Conservation (phyloP, 2,797 vertebrate genomes). For the Esox masquinongy region DNA sequence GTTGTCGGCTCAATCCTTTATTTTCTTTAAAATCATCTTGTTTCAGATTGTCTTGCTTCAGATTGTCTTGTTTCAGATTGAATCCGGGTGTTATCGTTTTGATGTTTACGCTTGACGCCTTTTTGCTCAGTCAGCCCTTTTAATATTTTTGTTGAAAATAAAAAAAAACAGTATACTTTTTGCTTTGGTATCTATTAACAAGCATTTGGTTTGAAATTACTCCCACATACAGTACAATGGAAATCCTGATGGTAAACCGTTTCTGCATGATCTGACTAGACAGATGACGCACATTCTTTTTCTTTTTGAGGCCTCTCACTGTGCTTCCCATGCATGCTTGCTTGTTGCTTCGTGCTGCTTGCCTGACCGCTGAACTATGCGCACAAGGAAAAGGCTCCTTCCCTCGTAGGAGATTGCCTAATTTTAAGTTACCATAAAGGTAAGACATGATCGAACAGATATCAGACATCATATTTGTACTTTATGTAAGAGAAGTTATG, state of each 20-base stretch:
- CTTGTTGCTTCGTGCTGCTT: slow-evolving; percentile 73
- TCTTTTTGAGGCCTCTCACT: slow-evolving; percentile 66
- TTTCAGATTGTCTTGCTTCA: too few species aligned
- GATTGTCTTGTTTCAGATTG: too few species aligned
- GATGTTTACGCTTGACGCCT: slow-evolving; percentile 64
- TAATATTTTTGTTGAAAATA: slow-evolving; percentile 47
- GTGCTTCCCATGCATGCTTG: slow-evolving; percentile 70
- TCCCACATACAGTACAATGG: slow-evolving; percentile 33
- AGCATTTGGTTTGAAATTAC: slow-evolving; percentile 37
- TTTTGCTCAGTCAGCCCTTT: slow-evolving; percentile 50
- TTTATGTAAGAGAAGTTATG: not conserved
- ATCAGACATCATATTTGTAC: not conserved
- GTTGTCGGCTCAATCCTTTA: too few species aligned
- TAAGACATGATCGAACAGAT: slow-evolving; percentile 57
- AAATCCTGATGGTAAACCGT: slow-evolving; percentile 42
- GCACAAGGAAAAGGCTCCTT: slow-evolving; percentile 67
- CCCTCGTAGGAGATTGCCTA: slow-evolving; percentile 65
- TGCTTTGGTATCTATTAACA: slow-evolving; percentile 45
- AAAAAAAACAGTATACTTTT: slow-evolving; percentile 39
- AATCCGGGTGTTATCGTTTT: slow-evolving; percentile 41
- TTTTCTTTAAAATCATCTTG: too few species aligned
- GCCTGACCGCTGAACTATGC: slow-evolving; percentile 67
- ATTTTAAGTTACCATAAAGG: slow-evolving; percentile 66
- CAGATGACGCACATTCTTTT: slow-evolving; percentile 61
- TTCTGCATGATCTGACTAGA: slow-evolving; percentile 64